These are phyloP conservation scores for Australoheros scitulus DNA, from an alignment of 2,113 vertebrate genomes.

Conservation along the genomic window DNA sequence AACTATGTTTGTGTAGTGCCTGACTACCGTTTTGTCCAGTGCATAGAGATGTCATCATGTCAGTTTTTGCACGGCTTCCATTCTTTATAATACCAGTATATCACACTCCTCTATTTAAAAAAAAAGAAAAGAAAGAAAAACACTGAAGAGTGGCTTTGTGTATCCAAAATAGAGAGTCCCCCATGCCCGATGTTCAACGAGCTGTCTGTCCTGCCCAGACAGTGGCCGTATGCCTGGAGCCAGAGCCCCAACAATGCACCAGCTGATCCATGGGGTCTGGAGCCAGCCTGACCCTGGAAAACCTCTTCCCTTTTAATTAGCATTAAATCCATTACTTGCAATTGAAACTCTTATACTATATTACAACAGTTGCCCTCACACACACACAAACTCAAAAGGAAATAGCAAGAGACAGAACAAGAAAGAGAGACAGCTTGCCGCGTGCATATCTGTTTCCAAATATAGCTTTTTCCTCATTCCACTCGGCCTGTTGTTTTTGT, in stretches of 20 bases:
- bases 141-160: constrained; percentile 2
- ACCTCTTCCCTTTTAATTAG: constrained; percentile 56
- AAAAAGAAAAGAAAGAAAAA: background rate
- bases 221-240: constrained; percentile 72
- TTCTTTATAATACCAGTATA: background rate
- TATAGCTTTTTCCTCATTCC: constrained; percentile 47
- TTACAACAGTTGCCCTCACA: constrained; percentile 61
- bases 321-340: constrained; percentile 65
- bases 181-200: constrained; percentile 26
- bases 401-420: constrained; percentile 4
- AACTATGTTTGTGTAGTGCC: no score
- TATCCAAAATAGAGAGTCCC: constrained; percentile 41
- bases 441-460: constrained; percentile 63
- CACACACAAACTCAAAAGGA: background rate
- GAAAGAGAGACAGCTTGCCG: constrained; percentile 39
- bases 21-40: no score
- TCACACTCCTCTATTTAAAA: background rate
- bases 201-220: constrained; percentile 73
- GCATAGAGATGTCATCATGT: no score
- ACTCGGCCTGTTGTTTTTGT: constrained; percentile 53
- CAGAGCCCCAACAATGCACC: constrained; percentile 62
- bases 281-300: constrained; percentile 57
- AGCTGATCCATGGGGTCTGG: constrained; percentile 68
- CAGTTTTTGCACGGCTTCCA: no score
- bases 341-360: constrained; percentile 65